These are phyloP conservation scores for fruit fly (Drosophila melanogaster) DNA, from an alignment of 1,140 invertebrate species.

Conservation along the genomic window Release_6_plus_ISO1_MT NT_037436.4:4228501-4229000, in stretches of 20 bases:
- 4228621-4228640: conserved; percentile 63
- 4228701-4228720: neutral
- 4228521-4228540: conserved; percentile 47
- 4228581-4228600: conserved; percentile 11
- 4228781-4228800: conserved; percentile 62
- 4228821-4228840: conserved; percentile 76
- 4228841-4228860: conserved; percentile 55
- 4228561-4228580: conserved; percentile 9
- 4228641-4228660: conserved; percentile 75
- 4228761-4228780: conserved; percentile 56
- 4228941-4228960: conserved; percentile 46
- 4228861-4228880: neutral
- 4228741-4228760: conserved; percentile 60
- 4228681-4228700: conserved; percentile 19
- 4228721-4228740: conserved; percentile 10
- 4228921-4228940: too few relatives aligned
- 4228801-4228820: conserved; percentile 73
- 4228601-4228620: conserved; percentile 39
- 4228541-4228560: conserved; percentile 31
- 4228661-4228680: conserved; percentile 77
- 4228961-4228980: conserved; percentile 50
- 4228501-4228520: conserved; percentile 5
- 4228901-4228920: neutral
- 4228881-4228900: neutral
- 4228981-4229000: conserved; percentile 68